A percentile compares a stretch with the other conserved stretches of the same genome.
Evolutionary conservation across 2,797 vertebrate genomes (phyloP).

Genomic region (Avahi laniger): DNA sequence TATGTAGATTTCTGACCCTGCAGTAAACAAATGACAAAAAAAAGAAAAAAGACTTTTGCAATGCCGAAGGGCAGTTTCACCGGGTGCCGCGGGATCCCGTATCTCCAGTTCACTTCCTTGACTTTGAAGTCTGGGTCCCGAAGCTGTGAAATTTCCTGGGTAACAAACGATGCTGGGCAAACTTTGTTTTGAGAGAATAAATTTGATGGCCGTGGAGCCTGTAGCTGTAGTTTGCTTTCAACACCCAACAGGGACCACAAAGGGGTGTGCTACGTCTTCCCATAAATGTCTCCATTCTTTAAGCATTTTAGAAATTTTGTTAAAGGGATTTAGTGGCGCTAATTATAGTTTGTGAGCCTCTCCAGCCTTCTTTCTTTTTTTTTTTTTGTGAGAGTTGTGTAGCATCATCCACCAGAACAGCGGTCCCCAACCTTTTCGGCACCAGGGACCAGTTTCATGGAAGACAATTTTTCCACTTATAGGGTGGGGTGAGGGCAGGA

Average conservation of each 20-base stretch:
- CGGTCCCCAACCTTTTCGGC: too few species aligned
- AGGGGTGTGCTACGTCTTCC: neutral
- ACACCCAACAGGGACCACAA: conserved; percentile 25
- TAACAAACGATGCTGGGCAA: conserved; percentile 62
- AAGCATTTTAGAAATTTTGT: conserved; percentile 60
- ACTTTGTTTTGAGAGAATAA: conserved; percentile 50
- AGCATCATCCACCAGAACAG: conserved; percentile 29
- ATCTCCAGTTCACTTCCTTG: conserved; percentile 40
- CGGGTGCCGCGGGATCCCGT: neutral
- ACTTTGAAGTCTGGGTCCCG: conserved; percentile 60
- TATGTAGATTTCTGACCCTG: neutral
- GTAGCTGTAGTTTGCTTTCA: conserved; percentile 57
- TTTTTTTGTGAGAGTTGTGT: conserved; percentile 39
- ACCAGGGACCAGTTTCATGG: too few species aligned
- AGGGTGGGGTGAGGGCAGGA: too few species aligned
- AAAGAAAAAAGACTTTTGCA: neutral
- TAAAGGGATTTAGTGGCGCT: conserved; percentile 63
- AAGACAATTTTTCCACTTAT: too few species aligned
- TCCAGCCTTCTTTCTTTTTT: neutral
- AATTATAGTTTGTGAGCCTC: conserved; percentile 54
- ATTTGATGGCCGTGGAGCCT: conserved; percentile 30
- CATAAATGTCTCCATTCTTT: conserved; percentile 62
- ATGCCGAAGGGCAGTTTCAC: neutral
- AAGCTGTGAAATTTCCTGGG: conserved; percentile 69
- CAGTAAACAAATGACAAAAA: neutral